Percentiles rank a stretch among this genome's conserved stretches.
Conservation (phyloP, 2,113 vertebrate species). For the Silurus asotus region DNA sequence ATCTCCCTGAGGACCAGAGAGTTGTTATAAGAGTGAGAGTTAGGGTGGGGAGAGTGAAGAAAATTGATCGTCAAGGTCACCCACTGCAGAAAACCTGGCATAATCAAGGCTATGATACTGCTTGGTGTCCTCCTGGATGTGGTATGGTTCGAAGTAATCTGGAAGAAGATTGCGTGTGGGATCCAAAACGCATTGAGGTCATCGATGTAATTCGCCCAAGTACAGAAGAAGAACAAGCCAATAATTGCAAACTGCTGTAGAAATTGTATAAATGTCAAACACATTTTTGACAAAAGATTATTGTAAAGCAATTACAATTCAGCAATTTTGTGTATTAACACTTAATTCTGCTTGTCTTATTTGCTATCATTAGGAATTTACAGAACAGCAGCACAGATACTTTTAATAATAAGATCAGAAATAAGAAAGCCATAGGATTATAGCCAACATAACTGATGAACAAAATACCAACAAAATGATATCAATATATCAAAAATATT, state of each 20-base stretch:
- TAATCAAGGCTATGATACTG: conserved; percentile 19
- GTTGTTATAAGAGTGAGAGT: conserved; percentile 31
- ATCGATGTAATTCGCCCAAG: conserved; percentile 10
- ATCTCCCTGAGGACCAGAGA: background rate
- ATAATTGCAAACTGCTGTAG: background rate
- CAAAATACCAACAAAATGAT: too few relatives aligned
- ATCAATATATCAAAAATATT: too few relatives aligned
- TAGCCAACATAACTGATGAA: background rate
- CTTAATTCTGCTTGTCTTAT: background rate
- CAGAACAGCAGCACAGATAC: background rate
- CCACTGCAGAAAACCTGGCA: conserved; percentile 42
- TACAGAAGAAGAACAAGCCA: background rate
- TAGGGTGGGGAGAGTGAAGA: conserved; percentile 43
- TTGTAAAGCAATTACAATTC: background rate
- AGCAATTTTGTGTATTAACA: background rate
- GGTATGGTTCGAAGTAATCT: conserved; percentile 41
- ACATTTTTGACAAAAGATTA: background rate
- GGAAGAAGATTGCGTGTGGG: conserved; percentile 51
- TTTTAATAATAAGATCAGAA: background rate
- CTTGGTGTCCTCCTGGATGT: conserved; percentile 44
- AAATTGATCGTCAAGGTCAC: conserved; percentile 31
- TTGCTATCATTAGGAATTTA: background rate
- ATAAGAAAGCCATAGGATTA: background rate
- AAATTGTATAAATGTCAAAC: background rate
- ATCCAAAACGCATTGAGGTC: conserved; percentile 35